Evolutionary conservation across 1,140 invertebrate genomes (phyloP).

Genomic region (Thaumetopoea pityocampa): DNA sequence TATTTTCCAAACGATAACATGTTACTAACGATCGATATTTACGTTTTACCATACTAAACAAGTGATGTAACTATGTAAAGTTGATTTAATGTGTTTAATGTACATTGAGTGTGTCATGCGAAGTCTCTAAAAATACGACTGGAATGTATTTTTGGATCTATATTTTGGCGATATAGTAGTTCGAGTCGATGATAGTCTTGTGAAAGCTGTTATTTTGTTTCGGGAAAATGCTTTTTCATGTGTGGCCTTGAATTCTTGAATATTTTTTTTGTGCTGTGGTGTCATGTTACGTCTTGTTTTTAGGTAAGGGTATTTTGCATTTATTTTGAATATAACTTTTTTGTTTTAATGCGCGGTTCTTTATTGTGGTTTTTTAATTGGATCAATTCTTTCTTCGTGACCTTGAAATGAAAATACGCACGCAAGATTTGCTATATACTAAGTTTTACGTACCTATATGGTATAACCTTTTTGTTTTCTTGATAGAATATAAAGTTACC

Average conservation of each 20-base stretch:
- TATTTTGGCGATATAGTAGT: constrained; percentile 64
- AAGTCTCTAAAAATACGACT: constrained; percentile 63
- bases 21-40: constrained; percentile 47
- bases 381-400: constrained; percentile 14
- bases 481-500: too few species aligned
- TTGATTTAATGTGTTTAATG: constrained; percentile 41
- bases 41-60: constrained; percentile 30
- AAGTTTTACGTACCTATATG: constrained; percentile 9
- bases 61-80: constrained; percentile 38
- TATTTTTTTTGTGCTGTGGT: constrained; percentile 27
- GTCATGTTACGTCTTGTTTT: constrained; percentile 28
- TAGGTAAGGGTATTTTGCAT: constrained; percentile 1
- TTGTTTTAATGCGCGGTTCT: not conserved
- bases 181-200: constrained; percentile 48
- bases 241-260: constrained; percentile 42
- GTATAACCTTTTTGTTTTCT: constrained; percentile 3
- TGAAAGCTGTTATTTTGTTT: constrained; percentile 50
- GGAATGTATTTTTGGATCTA: constrained; percentile 57
- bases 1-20: constrained; percentile 39
- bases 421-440: not conserved
- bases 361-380: constrained; percentile 9
- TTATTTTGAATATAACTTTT: not conserved
- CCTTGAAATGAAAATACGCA: constrained; percentile 16
- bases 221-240: constrained; percentile 24
- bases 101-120: constrained; percentile 47